Conservation (phyloP, 1,140 invertebrate genomes). For the Apis dorsata region DNA sequence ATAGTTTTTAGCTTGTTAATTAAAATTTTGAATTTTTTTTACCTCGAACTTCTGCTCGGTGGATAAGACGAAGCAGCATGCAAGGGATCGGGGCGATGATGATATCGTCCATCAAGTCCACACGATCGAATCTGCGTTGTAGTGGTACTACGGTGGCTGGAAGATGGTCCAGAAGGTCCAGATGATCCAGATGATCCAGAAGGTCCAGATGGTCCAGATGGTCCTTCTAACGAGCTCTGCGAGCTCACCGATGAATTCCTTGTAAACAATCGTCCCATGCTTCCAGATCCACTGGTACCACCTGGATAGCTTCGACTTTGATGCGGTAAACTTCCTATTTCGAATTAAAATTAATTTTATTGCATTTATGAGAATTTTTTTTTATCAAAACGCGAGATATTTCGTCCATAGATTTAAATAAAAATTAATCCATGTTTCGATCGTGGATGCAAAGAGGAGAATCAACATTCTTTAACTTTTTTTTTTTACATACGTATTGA, state of each 20-base stretch:
- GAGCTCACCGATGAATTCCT: conserved; percentile 90
- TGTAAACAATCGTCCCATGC: conserved; percentile 61
- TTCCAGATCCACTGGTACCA: conserved; percentile 72
- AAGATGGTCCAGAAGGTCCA: conserved; percentile 84
- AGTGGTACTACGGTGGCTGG: conserved; percentile 58
- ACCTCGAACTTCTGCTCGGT: conserved; percentile 76
- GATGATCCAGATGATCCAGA: conserved; percentile 89
- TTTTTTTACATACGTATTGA: too few relatives aligned
- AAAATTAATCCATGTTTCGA: too few relatives aligned
- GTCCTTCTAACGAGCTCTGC: conserved; percentile 88
- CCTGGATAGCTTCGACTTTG: conserved; percentile 81
- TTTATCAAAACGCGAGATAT: too few relatives aligned
- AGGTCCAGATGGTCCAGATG: conserved; percentile 83
- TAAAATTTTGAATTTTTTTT: not conserved
- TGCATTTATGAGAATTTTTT: not conserved
- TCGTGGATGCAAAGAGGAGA: too few relatives aligned
- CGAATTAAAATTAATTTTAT: not conserved
- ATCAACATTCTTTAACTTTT: too few relatives aligned
- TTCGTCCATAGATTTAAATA: too few relatives aligned
- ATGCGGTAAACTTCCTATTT: conserved; percentile 68
- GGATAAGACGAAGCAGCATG: conserved; percentile 79
- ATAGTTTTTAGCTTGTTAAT: not conserved
- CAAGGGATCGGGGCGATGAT: conserved; percentile 73
- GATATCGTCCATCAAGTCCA: conserved; percentile 85
- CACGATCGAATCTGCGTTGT: conserved; percentile 89